Conservation (phyloP, 2,797 vertebrate species). For the Tympanoctomys barrerae region DNA sequence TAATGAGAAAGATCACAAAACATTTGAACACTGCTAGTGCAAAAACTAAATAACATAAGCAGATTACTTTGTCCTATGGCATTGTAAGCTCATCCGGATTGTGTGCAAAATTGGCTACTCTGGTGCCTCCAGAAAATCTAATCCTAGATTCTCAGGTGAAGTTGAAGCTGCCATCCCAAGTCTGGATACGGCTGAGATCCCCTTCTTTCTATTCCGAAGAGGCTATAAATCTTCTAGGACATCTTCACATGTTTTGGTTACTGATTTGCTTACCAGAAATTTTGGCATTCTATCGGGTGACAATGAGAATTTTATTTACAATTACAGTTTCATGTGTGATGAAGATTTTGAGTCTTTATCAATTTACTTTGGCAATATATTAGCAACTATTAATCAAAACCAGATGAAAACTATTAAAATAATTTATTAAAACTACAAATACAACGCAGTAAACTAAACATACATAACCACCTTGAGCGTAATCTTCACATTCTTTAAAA, state of each 20-base stretch:
- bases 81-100: not conserved
- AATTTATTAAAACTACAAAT: not conserved
- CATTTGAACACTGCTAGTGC: not conserved
- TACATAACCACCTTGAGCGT: not conserved
- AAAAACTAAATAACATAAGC: not conserved
- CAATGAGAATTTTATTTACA: not conserved
- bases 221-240: not conserved
- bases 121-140: not conserved
- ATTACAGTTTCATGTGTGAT: not conserved
- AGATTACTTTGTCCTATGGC: not conserved
- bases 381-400: not conserved
- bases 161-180: no score
- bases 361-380: not conserved
- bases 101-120: not conserved
- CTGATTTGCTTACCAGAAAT: not conserved
- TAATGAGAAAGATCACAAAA: not conserved
- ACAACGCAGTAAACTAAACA: not conserved
- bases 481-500: not conserved
- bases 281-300: not conserved
- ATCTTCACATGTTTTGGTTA: not conserved
- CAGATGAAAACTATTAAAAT: slow-evolving; percentile 1
- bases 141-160: not conserved
- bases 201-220: not conserved
- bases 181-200: not conserved
- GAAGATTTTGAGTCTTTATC: not conserved